Base-by-base conservation (phyloP, 2,113 vertebrate genomes). In the Apteryx owenii region DNA sequence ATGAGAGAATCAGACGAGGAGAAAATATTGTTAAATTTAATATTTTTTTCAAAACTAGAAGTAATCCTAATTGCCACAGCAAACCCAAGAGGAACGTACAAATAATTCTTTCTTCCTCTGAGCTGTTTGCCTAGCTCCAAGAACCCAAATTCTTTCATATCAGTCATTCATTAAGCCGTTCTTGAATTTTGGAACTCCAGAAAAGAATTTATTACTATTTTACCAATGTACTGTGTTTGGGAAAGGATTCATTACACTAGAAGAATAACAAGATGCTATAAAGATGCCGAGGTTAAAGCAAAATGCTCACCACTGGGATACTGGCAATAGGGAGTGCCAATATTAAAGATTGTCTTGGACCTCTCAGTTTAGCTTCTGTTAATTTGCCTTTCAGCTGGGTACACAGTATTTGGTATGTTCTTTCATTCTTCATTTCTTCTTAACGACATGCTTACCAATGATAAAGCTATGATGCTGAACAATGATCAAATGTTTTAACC, bases 11-110 rank as follows among this genome's bases (percentile, higher is more conserved):
- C 46, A 81, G 76, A 15, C 88, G 80, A 88, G 18, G 48, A 65
- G 54, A 44, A 86, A 88, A 88, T 46, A 83, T 25, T 62, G 60
- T 40, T 56, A 88, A 16, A 50, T 78, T 33, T 48, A 77, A 81
- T 2, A 69, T n/a, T 9, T 36, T 77, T 84, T 87, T 94, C n/a
- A 94, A 85, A 93, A 60, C 76, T 53, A 51, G 68, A 93, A 95
- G 77, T 76, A 93, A 80, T 69, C 62, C 42, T 58, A 89, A 80
- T 36, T 60, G 76, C 1, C 3, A 33, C 16, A 88, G 46, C 42
- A 90, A 77, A 46, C 3, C 10, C 10, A 31, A 78, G 29, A 51
- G 40, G 51, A 83, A 90, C 4, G 65, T 2, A 65, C 4, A 22
- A 3, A 21, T 21, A 91, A 70, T 36, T 16, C 10, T 60, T 79